These are phyloP conservation scores for Puma concolor DNA, from an alignment of 2,113 vertebrate genomes.

Conservation along the genomic window DNA sequence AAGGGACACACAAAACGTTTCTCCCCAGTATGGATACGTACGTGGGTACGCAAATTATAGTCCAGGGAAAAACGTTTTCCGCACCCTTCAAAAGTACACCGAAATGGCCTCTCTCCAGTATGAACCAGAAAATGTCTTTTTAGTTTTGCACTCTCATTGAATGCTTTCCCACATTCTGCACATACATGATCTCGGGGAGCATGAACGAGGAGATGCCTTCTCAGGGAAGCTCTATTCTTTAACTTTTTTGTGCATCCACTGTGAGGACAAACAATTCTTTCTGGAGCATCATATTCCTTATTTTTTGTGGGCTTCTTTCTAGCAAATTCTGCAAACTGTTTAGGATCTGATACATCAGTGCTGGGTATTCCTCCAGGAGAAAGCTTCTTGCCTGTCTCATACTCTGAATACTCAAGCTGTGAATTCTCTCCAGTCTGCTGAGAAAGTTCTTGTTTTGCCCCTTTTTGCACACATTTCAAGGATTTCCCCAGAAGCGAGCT, in stretches of 20 bases:
- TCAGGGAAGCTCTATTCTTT: constrained; percentile 93
- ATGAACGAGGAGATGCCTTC: constrained; percentile 94
- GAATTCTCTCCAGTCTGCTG: background rate
- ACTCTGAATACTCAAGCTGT: background rate
- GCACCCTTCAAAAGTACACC: constrained; percentile 97
- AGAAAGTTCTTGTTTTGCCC: background rate
- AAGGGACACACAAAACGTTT: constrained; percentile 95
- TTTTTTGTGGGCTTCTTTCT: constrained; percentile 92
- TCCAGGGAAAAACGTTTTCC: constrained; percentile 98
- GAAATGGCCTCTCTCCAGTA: constrained; percentile 96
- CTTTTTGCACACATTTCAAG: background rate
- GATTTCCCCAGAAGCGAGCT: background rate
- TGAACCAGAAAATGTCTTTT: constrained; percentile 96
- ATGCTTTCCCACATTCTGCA: constrained; percentile 96
- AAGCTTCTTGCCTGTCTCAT: background rate
- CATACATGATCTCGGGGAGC: constrained; percentile 95
- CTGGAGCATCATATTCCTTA: constrained; percentile 89
- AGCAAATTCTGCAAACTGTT: constrained; percentile 18
- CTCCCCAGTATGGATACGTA: constrained; percentile 98
- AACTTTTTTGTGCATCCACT: constrained; percentile 95
- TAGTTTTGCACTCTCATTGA: constrained; percentile 94
- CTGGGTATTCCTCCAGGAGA: background rate
- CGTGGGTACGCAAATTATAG: constrained; percentile 97
- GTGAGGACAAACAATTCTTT: constrained; percentile 93
- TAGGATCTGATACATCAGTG: background rate